Base-by-base conservation (phyloP, 2,888 invertebrate genomes). In the Notodonta ziczac region DNA sequence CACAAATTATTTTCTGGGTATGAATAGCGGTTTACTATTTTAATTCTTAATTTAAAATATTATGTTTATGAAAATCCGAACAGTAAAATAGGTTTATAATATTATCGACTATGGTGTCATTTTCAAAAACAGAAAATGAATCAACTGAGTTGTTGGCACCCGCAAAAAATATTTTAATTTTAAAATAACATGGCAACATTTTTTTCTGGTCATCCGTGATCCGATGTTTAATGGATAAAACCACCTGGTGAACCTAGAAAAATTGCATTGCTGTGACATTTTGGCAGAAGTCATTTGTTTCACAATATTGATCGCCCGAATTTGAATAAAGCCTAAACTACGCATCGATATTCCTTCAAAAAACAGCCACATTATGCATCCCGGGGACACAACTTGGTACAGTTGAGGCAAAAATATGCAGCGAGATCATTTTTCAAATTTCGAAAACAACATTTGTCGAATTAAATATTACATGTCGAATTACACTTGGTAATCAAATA, bases 211-310 rank as follows among this genome's bases (percentile, higher is more conserved):
- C 73, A 83, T 85, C 73, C 78, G 73, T 72, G 76, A 87, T 82
- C 76, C 82, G 65, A 92, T 93, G 91, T 87, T 74, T 93, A 83
- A 92, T 92, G 88, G 77, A 93, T 91, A 81, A 76, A 82, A 87
- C 85, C 93, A 93, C 89, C 93, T 93, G 92, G 93, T 85, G 82
- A 72, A 73, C 76, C 73, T 73, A 83, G 90, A 93, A 83, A 91
- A 87, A 93, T 93, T 90, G 90, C 89, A 90, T 84, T 79, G 76
- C 61, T 63, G 73, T 86, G 88, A 89, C 86, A 87, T 82, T 78
- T 90, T 92, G 93, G 79, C 93, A 91, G 84, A 61, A 80, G 82
- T 81, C 83, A 91, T 93, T 91, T 90, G 77, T 93, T 82, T 86
- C 78, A 63, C 71, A 77, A 74, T 75, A 67, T 72, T 61, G 70